Base-by-base conservation (phyloP, 92 coral and sea anemone species). In the Anthopleura xanthogrammica region DNA sequence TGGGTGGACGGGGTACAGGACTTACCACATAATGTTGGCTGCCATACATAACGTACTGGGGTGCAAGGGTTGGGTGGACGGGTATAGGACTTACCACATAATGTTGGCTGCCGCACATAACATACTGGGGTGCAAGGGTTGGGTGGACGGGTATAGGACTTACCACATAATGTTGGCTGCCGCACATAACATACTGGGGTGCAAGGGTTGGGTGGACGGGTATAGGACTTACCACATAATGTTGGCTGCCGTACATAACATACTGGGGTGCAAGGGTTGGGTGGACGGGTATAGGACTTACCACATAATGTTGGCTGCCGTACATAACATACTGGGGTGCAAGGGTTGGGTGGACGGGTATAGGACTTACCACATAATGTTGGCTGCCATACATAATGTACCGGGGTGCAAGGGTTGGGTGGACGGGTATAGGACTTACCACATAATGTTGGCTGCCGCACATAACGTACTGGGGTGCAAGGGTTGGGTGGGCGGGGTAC, bases 361-460 rank as follows among this genome's bases (percentile, higher is more conserved):
- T 20, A 57, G 50, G 5, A 46, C 50, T 46, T 46, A 46, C 50
- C 50, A 46, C 50, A 9, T 46, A 46, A 68, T 93, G 90, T 78
- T 95, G 98, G 72, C 90, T 95, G 72, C 98, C 98, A 60, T 93
- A 95, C 97, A 93, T 95, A 75, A 95, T 90, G 74, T 95, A 95
- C 89, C 93, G 95, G 24, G 98, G 98, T 41, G 98, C 98, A 80
- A 95, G 76, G 52, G 93, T 88, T 6, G 14, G 58, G 58, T 54
- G 58, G 16, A 54, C 3, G 11, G 14, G 50, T 46, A 46, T 6
- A 46, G 50, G 5, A 46, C 50, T 46, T 46, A 46, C 50, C 58
- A 54, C 11, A 13, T 54, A 14, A 70, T 93, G 91, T 78, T 95
- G 98, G 74, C 91, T 95, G 68, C 98, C 98, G 64, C 91, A 95